A percentile compares a stretch with the other conserved stretches of the same genome.
Evolutionary conservation across 1,140 invertebrate genomes (phyloP).

Genomic region (Caligus rogercresseyi): DNA sequence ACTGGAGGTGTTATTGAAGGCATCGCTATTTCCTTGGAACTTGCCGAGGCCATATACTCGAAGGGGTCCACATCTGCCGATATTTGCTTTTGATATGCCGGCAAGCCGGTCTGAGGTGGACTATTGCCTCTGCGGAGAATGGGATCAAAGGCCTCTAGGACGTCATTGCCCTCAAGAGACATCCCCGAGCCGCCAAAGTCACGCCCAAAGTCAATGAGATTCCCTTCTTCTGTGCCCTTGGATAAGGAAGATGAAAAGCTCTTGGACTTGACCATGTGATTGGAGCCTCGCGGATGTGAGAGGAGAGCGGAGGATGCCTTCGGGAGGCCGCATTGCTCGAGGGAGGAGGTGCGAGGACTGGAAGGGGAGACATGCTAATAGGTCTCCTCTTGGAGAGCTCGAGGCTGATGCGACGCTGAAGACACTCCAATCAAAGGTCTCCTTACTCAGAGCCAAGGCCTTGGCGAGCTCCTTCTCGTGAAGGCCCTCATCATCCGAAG

Average conservation of each 20-base stretch:
- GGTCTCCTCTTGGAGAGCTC: too few species aligned
- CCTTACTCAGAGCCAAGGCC: not conserved
- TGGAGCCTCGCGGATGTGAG: too few species aligned
- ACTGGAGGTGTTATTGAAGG: slow-evolving; percentile 22
- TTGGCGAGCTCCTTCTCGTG: not conserved
- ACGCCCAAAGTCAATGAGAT: slow-evolving; percentile 7
- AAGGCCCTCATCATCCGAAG: not conserved
- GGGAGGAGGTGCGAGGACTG: not conserved
- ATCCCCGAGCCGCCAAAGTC: not conserved
- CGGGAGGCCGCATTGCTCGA: not conserved
- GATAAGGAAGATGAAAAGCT: not conserved
- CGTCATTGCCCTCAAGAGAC: not conserved
- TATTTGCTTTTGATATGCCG: not conserved
- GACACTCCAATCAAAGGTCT: not conserved
- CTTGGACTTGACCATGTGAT: not conserved
- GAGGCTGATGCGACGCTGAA: not conserved
- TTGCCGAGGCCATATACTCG: not conserved
- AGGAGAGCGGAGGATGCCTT: too few species aligned
- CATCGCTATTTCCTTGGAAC: slow-evolving; percentile 22
- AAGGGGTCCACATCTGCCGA: not conserved
- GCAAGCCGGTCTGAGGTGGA: not conserved
- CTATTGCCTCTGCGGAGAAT: not conserved
- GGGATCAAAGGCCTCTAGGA: slow-evolving; percentile 20
- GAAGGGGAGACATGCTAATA: too few species aligned
- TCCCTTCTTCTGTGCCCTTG: not conserved